phyloP scores from a whole-genome alignment of 30 jellyfish, hydroid and myxozoan species.

The Aurelia coerulea region DNA sequence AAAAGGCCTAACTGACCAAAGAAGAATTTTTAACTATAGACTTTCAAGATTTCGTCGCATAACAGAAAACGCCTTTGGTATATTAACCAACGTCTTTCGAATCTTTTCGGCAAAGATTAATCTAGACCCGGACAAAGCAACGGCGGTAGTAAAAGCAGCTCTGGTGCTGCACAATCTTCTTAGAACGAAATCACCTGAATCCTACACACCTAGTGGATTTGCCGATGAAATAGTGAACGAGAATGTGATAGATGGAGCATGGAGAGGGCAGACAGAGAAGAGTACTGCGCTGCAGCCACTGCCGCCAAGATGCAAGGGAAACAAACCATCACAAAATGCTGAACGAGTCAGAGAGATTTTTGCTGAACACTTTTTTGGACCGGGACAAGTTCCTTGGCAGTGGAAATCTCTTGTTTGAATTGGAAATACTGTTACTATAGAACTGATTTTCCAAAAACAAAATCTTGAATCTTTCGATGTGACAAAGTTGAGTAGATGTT shows the following conservation, averaged over 20 bases:
- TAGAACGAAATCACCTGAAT: constrained; percentile 40
- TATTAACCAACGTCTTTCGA: not conserved
- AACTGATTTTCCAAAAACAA: too few relatives aligned
- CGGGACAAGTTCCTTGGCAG: too few relatives aligned
- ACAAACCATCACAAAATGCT: constrained; percentile 1
- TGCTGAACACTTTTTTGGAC: not conserved
- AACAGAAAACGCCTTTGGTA: too few relatives aligned
- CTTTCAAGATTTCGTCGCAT: constrained; percentile 43
- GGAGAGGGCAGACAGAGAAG: constrained; percentile 8
- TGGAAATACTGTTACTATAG: too few relatives aligned
- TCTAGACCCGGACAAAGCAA: constrained; percentile 51
- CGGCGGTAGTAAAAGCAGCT: constrained; percentile 37
- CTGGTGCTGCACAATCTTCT: constrained; percentile 44
- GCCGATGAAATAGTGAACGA: constrained; percentile 46
- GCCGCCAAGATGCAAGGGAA: constrained; percentile 29
- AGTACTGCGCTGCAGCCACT: constrained; percentile 20
- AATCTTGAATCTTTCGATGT: too few relatives aligned
- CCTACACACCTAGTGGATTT: constrained; percentile 50
- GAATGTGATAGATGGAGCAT: constrained; percentile 22
- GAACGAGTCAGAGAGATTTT: not conserved
- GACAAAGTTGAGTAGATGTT: too few relatives aligned
- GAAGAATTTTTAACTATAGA: too few relatives aligned
- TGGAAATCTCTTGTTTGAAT: too few relatives aligned
- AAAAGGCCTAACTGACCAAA: too few relatives aligned
- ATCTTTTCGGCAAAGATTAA: constrained; percentile 29